Evolutionary conservation across 2,888 invertebrate genomes (phyloP), one percentile per base, ranked within the genome.

Genomic region (Tipula unca): DNA sequence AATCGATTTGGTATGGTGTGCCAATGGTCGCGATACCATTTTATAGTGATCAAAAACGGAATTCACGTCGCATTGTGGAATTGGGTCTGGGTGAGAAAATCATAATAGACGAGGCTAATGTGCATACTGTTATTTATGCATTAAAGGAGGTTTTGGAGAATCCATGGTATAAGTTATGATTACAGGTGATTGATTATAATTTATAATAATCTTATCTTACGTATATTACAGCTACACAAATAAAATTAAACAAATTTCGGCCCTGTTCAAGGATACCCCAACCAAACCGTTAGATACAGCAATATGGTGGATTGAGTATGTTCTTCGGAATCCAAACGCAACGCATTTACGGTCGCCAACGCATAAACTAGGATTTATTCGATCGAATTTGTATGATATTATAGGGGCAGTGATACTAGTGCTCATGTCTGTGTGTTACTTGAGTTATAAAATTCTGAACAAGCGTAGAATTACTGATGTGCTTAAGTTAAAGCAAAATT

Each of bases 221-320:
- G n/a, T n/a, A n/a, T n/a, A n/a, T 69, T 69, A 3, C 2, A 69
- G 69, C 17, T 69, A 69, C 10, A 69, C 20, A 17, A 10, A 10
- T 1, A 69, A 25, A 17, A 10, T 17, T 20, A 69, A 69, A 20
- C 2, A 17, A 17, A 1, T 69, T 3, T 91, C 92, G 0, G 88
- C 88, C 35, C 88, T 91, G 14, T 93, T 91, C 88, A 89, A 89
- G 20, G 92, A 93, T 87, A 91, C 93, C 0, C 92, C 92, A 0
- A 88, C 92, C 87, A 89, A 91, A 0, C 93, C 94, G 0, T 89
- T 93, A 5, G 91, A 92, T 1, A 92, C 93, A 42, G 91, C 94
- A 0, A 90, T 93, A 3, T 93, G 93, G 90, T 94, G 94, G 94
- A 91, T 93, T 14, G 94, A 94, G 87, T 92, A 94, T 87, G 92